Evolutionary conservation across 53 echinoderm and acorn worm genomes (phyloP).

Genomic region (Mesocentrotus franciscanus): DNA sequence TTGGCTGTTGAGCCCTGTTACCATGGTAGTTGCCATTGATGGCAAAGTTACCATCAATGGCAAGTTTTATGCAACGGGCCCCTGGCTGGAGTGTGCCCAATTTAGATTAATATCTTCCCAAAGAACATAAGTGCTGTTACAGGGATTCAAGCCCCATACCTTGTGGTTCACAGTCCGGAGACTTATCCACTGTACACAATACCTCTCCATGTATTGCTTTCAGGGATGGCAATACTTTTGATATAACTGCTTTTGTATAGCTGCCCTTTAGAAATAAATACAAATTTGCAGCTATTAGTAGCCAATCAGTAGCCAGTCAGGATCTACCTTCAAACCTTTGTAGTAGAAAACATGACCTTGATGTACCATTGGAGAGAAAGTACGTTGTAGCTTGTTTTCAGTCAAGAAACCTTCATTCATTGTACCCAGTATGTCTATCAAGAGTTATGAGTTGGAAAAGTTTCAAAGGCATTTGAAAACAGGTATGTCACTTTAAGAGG

Average conservation of each 20-base stretch:
- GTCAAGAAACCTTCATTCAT: background rate
- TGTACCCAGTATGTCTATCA: background rate
- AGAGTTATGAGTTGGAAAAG: background rate
- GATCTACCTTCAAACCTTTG: background rate
- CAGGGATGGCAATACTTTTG: too few relatives aligned
- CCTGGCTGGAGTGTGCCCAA: too few relatives aligned
- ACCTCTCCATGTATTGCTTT: too few relatives aligned
- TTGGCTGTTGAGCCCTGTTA: too few relatives aligned
- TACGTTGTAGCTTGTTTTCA: background rate
- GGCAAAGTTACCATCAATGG: too few relatives aligned
- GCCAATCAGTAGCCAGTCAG: background rate
- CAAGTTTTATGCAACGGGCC: too few relatives aligned
- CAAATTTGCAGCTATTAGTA: background rate
- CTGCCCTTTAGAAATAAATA: background rate
- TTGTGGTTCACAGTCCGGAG: too few relatives aligned
- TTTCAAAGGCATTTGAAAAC: background rate
- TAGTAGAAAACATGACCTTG: background rate
- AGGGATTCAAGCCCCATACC: too few relatives aligned
- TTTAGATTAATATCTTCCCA: too few relatives aligned
- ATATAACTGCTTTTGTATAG: background rate
- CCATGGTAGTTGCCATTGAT: too few relatives aligned
- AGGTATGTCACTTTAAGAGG: constrained; percentile 14
- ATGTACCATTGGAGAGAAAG: background rate
- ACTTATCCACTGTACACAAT: too few relatives aligned
- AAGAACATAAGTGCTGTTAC: too few relatives aligned